Evolutionary conservation across 1,140 invertebrate genomes (phyloP), one percentile per base, ranked within the genome.

Genomic region (Antheraea pernyi): DNA sequence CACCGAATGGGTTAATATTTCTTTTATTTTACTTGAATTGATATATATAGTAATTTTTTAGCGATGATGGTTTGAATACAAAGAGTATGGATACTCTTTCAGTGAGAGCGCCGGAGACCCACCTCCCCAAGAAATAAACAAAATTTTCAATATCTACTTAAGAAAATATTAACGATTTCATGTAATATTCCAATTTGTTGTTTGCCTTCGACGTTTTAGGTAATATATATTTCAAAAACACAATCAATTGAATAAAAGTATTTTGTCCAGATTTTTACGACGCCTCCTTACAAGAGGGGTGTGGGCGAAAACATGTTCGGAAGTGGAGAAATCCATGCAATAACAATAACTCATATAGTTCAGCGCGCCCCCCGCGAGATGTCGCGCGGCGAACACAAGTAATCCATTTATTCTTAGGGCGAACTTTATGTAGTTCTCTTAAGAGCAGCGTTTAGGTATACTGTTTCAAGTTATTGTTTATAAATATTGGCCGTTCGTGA

Each of bases 381-480:
- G 87, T 83, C 82, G 83, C 72, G 69, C 79, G 65, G 81, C 80
- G 88, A 85, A 91, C 89, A 91, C 83, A 90, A 91, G 86, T 91
- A 90, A 91, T 91, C 89, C 89, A 90, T 91, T 91, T 91, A 88
- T 89, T 89, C 89, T 89, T 84, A 83, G 85, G 86, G 88, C 77
- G 88, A 83, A 75, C 73, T 90, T 91, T 90, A 91, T 91, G 88
- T 90, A 88, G 83, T 82, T 84, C 86, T 90, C 88, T 85, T 91
- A 90, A 88, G 84, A 78, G 80, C 77, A 66, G 72, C 75, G 70
- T 76, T 75, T 81, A 42, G 39, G 39, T 42, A 86, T 89, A 90
- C 88, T 90, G 84, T 90, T 89, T 89, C 84, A 89, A 85, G 79
- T 86, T 87, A 88, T 86, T 89, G 89, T 86, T 87, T 81, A 86